phyloP scores from a whole-genome alignment of 2,888 invertebrate genomes.

The Machimus atricapillus region DNA sequence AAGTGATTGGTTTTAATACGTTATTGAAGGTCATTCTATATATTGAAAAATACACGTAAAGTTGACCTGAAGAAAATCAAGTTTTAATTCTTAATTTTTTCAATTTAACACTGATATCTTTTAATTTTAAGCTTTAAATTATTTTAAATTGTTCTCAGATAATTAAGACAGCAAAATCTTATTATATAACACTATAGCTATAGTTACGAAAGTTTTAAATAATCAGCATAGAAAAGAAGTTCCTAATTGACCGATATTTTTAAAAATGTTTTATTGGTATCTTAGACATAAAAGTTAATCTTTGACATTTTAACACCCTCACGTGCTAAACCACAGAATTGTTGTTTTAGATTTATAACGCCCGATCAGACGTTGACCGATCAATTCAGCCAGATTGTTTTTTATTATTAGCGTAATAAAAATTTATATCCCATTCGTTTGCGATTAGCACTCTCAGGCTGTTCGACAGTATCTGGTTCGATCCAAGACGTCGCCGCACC shows the following conservation, averaged over 20 bases:
- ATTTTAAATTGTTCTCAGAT: background rate
- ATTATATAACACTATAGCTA: background rate
- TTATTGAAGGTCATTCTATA: no score
- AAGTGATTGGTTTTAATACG: background rate
- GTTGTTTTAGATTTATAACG: background rate
- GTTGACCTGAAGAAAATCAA: background rate
- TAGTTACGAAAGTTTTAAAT: background rate
- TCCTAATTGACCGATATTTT: background rate
- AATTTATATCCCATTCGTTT: background rate
- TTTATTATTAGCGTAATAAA: background rate
- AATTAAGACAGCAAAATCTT: background rate
- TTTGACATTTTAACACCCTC: background rate
- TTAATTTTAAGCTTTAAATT: background rate
- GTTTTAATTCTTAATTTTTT: background rate
- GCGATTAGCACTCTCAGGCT: background rate
- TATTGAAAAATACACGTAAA: no score
- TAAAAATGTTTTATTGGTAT: background rate
- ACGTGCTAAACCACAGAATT: background rate
- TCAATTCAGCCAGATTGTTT: background rate
- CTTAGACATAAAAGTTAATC: background rate
- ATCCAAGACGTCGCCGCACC: background rate
- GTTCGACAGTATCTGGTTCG: background rate
- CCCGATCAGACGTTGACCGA: background rate
- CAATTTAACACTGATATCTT: background rate
- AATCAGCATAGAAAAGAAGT: background rate